Percentiles rank a stretch among this genome's conserved stretches.
These are phyloP conservation scores for Colaptes auratus DNA, from an alignment of 2,113 vertebrate species.

Conservation along the genomic window DNA sequence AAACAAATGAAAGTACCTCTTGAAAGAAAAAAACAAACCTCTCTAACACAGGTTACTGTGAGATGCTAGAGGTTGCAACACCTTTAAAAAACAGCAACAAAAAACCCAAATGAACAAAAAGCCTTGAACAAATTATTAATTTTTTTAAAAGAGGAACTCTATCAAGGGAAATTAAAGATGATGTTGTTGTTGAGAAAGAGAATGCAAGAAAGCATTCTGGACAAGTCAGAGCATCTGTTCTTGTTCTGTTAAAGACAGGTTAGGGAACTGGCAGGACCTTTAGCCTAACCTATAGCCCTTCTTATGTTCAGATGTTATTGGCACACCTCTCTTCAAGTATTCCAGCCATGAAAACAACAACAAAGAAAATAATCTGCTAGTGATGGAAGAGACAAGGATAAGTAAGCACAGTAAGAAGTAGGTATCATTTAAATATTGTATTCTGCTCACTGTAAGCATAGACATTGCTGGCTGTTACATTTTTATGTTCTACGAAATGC, in stretches of 20 bases:
- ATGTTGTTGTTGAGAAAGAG: background rate
- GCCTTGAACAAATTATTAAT: background rate
- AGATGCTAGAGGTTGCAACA: background rate
- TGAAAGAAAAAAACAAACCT: background rate
- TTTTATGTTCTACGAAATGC: background rate
- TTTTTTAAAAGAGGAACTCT: background rate
- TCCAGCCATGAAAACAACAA: background rate
- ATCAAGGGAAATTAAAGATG: background rate
- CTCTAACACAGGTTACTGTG: background rate
- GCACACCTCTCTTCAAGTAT: background rate
- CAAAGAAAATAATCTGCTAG: background rate
- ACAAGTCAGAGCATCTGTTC: background rate
- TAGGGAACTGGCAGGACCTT: background rate
- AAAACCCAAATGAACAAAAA: background rate
- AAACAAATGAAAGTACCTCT: background rate
- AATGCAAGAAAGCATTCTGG: background rate
- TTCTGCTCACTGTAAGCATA: background rate
- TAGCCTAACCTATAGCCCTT: background rate
- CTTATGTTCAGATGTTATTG: background rate
- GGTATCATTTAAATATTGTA: background rate
- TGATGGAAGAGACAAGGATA: background rate
- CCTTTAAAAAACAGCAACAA: background rate
- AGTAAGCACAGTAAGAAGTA: background rate
- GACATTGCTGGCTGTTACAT: background rate
- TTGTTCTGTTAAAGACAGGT: background rate